Evolutionary conservation across 2,113 vertebrate genomes (phyloP).

Genomic region (Pyrgilauda ruficollis): DNA sequence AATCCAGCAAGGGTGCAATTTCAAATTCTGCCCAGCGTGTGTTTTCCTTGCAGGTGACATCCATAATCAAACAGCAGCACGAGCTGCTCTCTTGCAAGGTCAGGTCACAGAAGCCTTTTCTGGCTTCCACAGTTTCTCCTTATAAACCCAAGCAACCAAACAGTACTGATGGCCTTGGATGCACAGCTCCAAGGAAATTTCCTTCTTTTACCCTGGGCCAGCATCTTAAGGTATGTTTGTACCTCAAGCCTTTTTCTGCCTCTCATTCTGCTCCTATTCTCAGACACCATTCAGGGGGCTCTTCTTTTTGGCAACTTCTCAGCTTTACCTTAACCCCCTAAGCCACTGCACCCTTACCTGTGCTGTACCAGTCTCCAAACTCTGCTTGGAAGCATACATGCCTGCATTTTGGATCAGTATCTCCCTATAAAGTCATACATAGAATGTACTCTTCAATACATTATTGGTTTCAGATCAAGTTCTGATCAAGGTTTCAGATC

Average conservation of each 20-base stretch:
- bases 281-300: not conserved
- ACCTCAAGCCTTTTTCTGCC: not conserved
- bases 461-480: not conserved
- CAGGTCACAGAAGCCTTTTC: not conserved
- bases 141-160: not conserved
- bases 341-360: not conserved
- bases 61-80: not conserved
- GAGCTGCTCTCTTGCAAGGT: not conserved
- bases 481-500: too few species aligned
- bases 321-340: not conserved
- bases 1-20: not conserved
- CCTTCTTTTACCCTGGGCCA: not conserved
- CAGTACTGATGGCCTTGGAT: not conserved
- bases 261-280: not conserved
- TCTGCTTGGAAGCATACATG: not conserved
- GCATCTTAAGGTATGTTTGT: accelerated
- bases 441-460: not conserved
- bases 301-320: not conserved
- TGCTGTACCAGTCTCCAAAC: not conserved
- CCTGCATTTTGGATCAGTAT: not conserved
- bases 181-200: not conserved
- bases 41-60: not conserved
- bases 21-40: not conserved
- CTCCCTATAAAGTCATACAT: not conserved
- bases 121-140: not conserved